These are phyloP conservation scores for Sebastes glaucus DNA, from an alignment of 2,797 vertebrate species.

Conservation along the genomic window DNA sequence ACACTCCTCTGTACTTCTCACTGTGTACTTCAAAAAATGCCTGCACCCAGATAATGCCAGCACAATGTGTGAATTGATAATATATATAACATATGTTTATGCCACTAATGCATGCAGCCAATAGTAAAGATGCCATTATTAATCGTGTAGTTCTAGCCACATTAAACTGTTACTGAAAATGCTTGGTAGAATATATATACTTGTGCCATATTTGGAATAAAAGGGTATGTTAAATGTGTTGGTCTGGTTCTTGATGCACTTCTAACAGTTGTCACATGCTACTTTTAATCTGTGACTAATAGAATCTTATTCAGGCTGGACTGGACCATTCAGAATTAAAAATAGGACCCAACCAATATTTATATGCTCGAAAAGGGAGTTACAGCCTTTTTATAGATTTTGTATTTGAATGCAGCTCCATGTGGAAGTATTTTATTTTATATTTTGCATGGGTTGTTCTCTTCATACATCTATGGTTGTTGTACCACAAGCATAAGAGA, in stretches of 20 bases:
- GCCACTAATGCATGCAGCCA: constrained; percentile 66
- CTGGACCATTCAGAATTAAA: neutral
- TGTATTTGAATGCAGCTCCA: neutral
- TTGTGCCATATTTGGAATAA: constrained; percentile 75
- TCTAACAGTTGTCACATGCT: neutral
- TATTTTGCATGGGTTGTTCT: too few relatives aligned
- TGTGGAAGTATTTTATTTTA: neutral
- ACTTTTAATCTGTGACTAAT: neutral
- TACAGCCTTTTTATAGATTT: neutral
- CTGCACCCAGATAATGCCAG: constrained; percentile 6
- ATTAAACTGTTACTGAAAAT: constrained; percentile 47
- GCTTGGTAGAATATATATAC: constrained; percentile 33
- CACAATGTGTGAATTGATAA: constrained; percentile 36
- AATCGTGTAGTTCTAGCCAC: constrained; percentile 30
- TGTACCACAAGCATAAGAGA: too few relatives aligned
- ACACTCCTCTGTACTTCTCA: neutral
- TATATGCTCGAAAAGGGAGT: neutral
- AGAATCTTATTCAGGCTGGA: neutral
- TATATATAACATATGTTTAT: constrained; percentile 20
- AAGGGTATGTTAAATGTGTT: constrained; percentile 11
- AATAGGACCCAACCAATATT: neutral
- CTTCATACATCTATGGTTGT: too few relatives aligned
- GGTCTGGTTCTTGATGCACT: neutral
- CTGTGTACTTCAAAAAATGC: constrained; percentile 15
- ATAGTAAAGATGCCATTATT: constrained; percentile 33